Base-by-base conservation (phyloP, 1,140 invertebrate species). In the Ceratina japonica region DNA sequence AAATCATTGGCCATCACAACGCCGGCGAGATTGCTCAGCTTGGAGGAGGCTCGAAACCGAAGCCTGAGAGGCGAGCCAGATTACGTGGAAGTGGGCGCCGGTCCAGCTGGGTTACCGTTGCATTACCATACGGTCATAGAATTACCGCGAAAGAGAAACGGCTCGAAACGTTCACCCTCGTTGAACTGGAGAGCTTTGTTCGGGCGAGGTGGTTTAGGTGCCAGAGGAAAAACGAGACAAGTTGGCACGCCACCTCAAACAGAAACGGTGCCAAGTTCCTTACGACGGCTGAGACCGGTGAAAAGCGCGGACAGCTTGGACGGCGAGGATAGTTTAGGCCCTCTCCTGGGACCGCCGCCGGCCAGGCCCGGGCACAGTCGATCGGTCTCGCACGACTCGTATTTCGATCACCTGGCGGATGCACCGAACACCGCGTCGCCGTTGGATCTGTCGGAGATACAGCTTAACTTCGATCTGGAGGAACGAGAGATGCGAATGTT, bases 71-170 rank as follows among this genome's bases (percentile, higher is more conserved):
- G 95, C 77, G 95, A 96, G 84, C 93, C 94, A 4, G 96, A 96
- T 87, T 98, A 97, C 85, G 98, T 98, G 77, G 97, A 99, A 94
- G 98, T 99, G 68, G 98, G 96, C 4, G 97, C 97, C 0, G 98
- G 98, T 7, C 97, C 97, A 1, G 95, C 96, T 51, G 97, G 95
- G 88, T 93, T 98, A 18, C 97, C 97, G 0, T 94, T 96, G 56
- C 97, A 96, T 87, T 99, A 98, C 92, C 98, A 99, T 90, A 99
- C 98, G 3, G 96, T 99, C 7, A 95, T 99, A 75, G 97, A 98
- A 77, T 93, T 98, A 49, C 98, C 98, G 7, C 93, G 94, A 24
- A 95, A 95, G 85, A 91, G 95, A 7, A 94, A 93, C 1, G 93
- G 95, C 68, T 93, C 94, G 10, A 97, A 97, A 89, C 94, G 96